Evolutionary conservation across 2,113 vertebrate genomes (phyloP).

Genomic region (Catharus minimus): DNA sequence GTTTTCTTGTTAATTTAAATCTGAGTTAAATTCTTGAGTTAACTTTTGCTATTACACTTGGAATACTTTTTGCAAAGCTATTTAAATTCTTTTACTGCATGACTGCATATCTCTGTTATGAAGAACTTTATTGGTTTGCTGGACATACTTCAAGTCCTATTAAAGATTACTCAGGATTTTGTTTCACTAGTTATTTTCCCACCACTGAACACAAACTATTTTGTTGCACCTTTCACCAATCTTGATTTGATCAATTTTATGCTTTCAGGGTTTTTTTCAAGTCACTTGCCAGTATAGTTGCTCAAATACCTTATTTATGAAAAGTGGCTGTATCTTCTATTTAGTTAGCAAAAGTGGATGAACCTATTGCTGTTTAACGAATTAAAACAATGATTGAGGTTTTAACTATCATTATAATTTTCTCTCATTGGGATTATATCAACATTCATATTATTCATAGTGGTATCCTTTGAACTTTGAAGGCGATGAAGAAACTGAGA

Average conservation of each 20-base stretch:
- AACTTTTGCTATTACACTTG: neutral
- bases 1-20: neutral
- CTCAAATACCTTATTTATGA: slow-evolving; percentile 36
- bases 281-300: slow-evolving; percentile 29
- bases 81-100: slow-evolving; percentile 32
- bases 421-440: neutral
- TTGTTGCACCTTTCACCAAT: neutral
- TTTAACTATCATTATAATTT: neutral
- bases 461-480: neutral
- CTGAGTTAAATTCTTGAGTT: neutral
- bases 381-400: neutral
- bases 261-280: slow-evolving; percentile 12
- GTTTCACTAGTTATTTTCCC: slow-evolving; percentile 47
- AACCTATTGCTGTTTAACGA: neutral
- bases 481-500: neutral
- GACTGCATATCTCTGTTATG: neutral
- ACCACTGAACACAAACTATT: slow-evolving; percentile 19
- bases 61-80: neutral
- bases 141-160: slow-evolving; percentile 9
- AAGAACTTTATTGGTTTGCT: slow-evolving; percentile 16
- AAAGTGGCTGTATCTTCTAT: slow-evolving; percentile 15
- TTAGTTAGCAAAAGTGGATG: neutral
- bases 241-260: slow-evolving; percentile 22
- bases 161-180: slow-evolving; percentile 25
- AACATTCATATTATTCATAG: neutral